A percentile compares a stretch with the other conserved stretches of the same genome.
phyloP scores from a whole-genome alignment of 2,113 vertebrate species.

The Carassius auratus region DNA sequence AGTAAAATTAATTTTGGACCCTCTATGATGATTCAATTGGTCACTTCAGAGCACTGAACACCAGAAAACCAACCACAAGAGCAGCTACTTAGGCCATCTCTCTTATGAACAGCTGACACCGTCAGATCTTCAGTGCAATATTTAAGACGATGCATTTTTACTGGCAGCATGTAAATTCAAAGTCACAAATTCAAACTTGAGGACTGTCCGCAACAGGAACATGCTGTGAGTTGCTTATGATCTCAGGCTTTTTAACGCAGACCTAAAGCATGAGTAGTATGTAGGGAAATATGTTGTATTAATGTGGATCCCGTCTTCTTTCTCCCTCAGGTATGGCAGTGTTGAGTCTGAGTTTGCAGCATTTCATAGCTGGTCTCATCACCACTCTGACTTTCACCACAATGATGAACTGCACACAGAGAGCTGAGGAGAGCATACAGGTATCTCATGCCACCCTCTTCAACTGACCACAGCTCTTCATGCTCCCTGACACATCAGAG shows the following conservation, averaged over 20 bases:
- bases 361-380: slow-evolving; percentile 84
- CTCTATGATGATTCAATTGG: neutral
- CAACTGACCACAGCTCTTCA: neutral
- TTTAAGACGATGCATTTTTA: neutral
- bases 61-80: neutral
- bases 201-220: too few species aligned
- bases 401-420: slow-evolving; percentile 89
- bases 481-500: neutral
- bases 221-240: too few species aligned
- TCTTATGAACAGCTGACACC: neutral
- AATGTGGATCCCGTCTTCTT: slow-evolving; percentile 18
- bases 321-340: slow-evolving; percentile 73
- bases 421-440: slow-evolving; percentile 81
- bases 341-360: slow-evolving; percentile 83
- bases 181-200: neutral
- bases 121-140: neutral
- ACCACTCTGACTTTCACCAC: slow-evolving; percentile 85
- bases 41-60: neutral
- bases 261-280: neutral
- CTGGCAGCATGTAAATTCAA: neutral
- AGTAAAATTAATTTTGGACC: neutral
- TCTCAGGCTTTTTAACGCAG: too few species aligned
- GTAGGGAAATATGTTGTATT: neutral
- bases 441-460: slow-evolving; percentile 61
- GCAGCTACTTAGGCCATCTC: neutral